These are phyloP conservation scores for Vollenhovia emeryi DNA, from an alignment of 1,140 invertebrate species.

Conservation along the genomic window DNA sequence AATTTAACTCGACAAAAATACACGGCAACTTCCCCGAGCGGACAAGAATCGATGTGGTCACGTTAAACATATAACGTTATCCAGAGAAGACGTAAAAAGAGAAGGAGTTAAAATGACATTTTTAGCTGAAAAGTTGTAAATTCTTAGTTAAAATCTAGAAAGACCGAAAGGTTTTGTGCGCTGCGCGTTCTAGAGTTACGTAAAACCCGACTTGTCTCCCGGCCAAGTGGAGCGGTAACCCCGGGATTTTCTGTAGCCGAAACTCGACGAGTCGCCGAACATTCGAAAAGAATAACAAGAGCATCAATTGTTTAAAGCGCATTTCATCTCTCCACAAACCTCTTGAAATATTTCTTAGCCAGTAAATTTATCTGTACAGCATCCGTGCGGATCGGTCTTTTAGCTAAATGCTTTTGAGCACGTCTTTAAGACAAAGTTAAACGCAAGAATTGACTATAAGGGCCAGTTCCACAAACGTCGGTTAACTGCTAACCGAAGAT, in stretches of 20 bases:
- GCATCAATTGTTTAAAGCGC: conserved; percentile 1
- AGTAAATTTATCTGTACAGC: too few relatives aligned
- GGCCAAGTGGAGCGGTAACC: conserved; percentile 5
- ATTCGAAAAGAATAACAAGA: not conserved
- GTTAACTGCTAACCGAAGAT: too few relatives aligned
- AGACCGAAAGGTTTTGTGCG: not conserved
- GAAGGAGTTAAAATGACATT: not conserved
- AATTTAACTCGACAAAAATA: conserved; percentile 1
- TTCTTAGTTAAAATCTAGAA: not conserved
- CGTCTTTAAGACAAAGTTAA: too few relatives aligned
- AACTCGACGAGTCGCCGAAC: not conserved
- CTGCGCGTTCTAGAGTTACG: not conserved
- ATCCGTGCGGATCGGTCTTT: too few relatives aligned
- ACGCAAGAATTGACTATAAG: too few relatives aligned
- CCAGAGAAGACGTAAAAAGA: not conserved
- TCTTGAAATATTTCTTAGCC: too few relatives aligned
- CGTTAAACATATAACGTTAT: not conserved
- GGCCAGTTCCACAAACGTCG: too few relatives aligned
- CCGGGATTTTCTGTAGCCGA: conserved; percentile 17
- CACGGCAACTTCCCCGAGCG: not conserved
- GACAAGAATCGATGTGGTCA: not conserved
- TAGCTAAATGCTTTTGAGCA: too few relatives aligned
- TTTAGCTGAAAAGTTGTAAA: not conserved
- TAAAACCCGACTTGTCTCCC: conserved; percentile 6
- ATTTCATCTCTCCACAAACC: not conserved